These are phyloP conservation scores for Heliocidaris erythrogramma DNA, from an alignment of 35 echinoderm and acorn worm genomes.

Conservation along the genomic window DNA sequence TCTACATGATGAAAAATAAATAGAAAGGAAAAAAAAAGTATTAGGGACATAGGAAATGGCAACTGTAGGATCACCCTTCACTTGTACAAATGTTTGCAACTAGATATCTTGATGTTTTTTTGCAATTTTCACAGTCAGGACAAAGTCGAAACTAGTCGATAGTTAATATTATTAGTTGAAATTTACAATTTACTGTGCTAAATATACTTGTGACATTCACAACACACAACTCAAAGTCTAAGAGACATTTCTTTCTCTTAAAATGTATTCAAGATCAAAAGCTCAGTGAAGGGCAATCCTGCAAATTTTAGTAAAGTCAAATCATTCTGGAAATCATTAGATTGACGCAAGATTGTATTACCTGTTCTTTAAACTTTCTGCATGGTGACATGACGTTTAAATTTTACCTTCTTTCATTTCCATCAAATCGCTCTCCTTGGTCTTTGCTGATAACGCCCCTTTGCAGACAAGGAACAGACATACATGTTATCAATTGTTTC, in stretches of 20 bases:
- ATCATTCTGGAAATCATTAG: background rate
- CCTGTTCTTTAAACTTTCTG: conserved; percentile 28
- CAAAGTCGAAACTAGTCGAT: no score
- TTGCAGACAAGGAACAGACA: conserved; percentile 25
- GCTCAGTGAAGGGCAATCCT: background rate
- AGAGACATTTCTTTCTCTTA: no score
- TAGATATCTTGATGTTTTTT: no score
- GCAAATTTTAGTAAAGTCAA: background rate
- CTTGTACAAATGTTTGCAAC: background rate
- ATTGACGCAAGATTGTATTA: background rate
- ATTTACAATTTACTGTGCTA: no score
- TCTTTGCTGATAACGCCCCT: background rate
- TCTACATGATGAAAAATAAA: background rate
- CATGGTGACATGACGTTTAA: background rate
- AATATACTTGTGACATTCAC: no score
- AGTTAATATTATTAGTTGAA: no score
- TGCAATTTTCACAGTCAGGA: no score
- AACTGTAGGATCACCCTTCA: conserved; percentile 12
- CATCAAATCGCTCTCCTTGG: conserved; percentile 6
- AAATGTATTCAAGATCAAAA: background rate
- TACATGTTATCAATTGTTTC: background rate
- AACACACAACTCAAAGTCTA: no score
- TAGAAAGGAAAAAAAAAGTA: background rate
- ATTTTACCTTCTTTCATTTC: conserved; percentile 40
- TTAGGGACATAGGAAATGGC: background rate